Evolutionary conservation across 2,113 vertebrate genomes (phyloP), one percentile per base, ranked within the genome.

Genomic region (Hippocampus abdominalis): DNA sequence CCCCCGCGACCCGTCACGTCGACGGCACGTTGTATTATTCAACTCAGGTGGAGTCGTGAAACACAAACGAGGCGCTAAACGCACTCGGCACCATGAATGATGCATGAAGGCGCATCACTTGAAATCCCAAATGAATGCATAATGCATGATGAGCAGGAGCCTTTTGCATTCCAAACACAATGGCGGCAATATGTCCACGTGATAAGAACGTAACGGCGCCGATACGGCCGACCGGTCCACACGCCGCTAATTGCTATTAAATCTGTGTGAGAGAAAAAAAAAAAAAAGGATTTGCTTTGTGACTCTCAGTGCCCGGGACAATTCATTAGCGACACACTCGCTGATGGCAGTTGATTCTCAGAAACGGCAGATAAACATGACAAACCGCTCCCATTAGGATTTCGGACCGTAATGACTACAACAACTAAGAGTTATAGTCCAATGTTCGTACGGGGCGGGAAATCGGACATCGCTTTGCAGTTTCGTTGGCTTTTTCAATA

Each of bases 51-150:
- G 62, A 42, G 20, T 16, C 39, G 21, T 0, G 62, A 42, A 64
- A 42, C 40, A 64, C 62, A 64, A 64, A 64, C 20, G 39, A 42
- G 61, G 61, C 61, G 36, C 61, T 40, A n/a, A 42, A 42, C 21
- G 61, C 21, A 7, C 4, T n/a, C 11, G 36, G 4, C 21, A 5
- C 21, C 18, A 44, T 64, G 39, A 40, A 44, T 64, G 11, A 64
- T 64, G 62, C 62, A 64, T 42, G 62, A 25, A 32, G 6, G 29
- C 15, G 57, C 57, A 36, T 60, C 27, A 2, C 57, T 60, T 32
- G 27, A 60, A 57, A 42, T 23, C 62, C 21, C n/a, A 12, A n/a
- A 64, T 8, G 21, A 8, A 42, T 44, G 62, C 39, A 64, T 64
- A 44, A 44, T 44, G 62, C n/a, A 64, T 23, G 39, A 42, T 2